A percentile compares a stretch with the other conserved stretches of the same genome.
phyloP scores from a whole-genome alignment of 2,113 vertebrate genomes.

The Hystrix cristata region DNA sequence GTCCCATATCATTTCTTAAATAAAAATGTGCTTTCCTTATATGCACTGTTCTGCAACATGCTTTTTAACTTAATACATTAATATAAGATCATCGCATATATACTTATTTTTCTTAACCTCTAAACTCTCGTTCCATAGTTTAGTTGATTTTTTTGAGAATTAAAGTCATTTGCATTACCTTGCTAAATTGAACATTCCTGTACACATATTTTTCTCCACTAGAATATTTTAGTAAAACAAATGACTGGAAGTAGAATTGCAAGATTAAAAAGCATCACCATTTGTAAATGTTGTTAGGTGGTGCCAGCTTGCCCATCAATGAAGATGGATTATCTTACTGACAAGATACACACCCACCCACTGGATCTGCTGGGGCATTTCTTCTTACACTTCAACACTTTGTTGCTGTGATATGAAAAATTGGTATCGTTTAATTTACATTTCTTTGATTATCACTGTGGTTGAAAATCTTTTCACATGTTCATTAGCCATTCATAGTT shows the following conservation, averaged over 20 bases:
- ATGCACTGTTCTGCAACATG: neutral
- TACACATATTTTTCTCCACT: neutral
- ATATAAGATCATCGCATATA: neutral
- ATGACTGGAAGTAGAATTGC: constrained; percentile 18
- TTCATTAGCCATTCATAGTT: neutral
- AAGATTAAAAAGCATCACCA: neutral
- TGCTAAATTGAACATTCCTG: neutral
- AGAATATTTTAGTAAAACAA: constrained; percentile 3
- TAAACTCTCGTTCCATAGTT: neutral
- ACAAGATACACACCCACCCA: neutral
- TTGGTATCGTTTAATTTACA: neutral
- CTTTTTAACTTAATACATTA: constrained; percentile 11
- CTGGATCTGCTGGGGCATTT: neutral
- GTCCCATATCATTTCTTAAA: neutral
- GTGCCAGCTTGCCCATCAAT: neutral
- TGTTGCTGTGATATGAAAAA: neutral
- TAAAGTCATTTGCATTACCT: constrained; percentile 16
- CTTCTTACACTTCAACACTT: neutral
- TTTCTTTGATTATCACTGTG: constrained; percentile 42
- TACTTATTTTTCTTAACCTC: neutral
- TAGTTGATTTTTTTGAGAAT: neutral
- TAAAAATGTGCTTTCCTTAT: constrained; percentile 44
- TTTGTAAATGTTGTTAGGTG: constrained; percentile 22
- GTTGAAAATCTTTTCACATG: neutral
- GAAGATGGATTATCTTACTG: neutral